Base-by-base conservation (phyloP, 2,797 vertebrate species). In the Dendrocincla fuliginosa region DNA sequence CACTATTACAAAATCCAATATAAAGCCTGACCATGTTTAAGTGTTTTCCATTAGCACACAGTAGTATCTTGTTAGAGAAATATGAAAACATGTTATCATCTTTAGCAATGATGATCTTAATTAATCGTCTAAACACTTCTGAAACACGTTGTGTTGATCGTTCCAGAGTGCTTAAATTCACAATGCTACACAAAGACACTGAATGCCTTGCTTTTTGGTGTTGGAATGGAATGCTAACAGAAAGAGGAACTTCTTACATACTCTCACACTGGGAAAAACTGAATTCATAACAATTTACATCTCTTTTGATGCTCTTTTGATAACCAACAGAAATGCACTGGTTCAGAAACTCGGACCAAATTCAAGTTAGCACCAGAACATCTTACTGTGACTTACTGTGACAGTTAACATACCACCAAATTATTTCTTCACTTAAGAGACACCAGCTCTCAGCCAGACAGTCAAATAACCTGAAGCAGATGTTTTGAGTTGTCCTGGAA, bases 1-100 rank as follows among this genome's bases (percentile, higher is more conserved):
- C 84, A 90, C 93, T 94, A 74, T 94, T 93, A 95, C 88, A 92
- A 96, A 97, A 96, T 91, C 95, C 92, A 97, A 93, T 95, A 96
- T 76, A 82, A 95, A 94, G 95, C 89, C 90, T 85, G 81, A 92
- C 90, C 82, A 60, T 22, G 68, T 88, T 92, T 92, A 96, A 96
- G 95, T 90, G 84, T 94, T 85, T 80, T 96, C 82, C 90, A 95
- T 89, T 77, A 93, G 74, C 87, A 91, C 90, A 78, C 61, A 88
- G 87, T 81, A 96, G 86, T 33, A 91, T 83, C 94, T 91, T 94
- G 88, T 87, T 70, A 88, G 73, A 89, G 90, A 95, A 91, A 95
- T 89, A 96, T 75, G 86, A 95, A 97, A 96, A 96, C 76, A 77
- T 39, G 80, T 76, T 94, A 93, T 69, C 90, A 93, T 86, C 90